A percentile compares a stretch with the other conserved stretches of the same genome.
phyloP scores from a whole-genome alignment of 2,888 invertebrate genomes.

The Pachymerium ferrugineum region DNA sequence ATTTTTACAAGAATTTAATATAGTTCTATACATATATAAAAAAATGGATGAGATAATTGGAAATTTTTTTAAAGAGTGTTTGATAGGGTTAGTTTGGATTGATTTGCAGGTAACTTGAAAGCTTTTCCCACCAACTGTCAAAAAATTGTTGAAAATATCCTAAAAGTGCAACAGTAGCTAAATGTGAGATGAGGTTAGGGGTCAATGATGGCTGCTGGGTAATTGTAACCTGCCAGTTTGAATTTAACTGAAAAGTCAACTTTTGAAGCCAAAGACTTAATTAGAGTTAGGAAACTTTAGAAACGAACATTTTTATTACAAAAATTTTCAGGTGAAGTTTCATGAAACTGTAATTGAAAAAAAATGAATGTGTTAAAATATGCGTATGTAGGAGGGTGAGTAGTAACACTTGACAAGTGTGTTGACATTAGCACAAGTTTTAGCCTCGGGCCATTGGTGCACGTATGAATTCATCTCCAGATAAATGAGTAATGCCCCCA shows the following conservation, averaged over 20 bases:
- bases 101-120: no score
- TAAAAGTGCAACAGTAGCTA: background rate
- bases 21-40: no score
- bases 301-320: background rate
- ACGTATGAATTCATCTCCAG: background rate
- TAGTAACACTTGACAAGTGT: background rate
- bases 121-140: background rate
- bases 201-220: background rate
- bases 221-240: background rate
- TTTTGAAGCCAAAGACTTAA: slow-evolving; percentile 4
- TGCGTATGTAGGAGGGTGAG: no score
- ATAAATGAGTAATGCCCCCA: slow-evolving; percentile 1
- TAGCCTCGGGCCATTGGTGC: no score
- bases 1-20: no score
- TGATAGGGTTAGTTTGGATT: no score
- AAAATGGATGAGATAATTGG: no score
- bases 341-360: no score
- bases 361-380: no score
- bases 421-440: background rate
- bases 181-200: background rate
- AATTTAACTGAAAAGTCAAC: background rate
- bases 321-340: background rate
- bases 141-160: background rate
- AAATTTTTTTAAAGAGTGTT: no score
- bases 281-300: background rate